Base-by-base conservation (phyloP, 2,113 vertebrate species). In the Anseranas semipalmata region DNA sequence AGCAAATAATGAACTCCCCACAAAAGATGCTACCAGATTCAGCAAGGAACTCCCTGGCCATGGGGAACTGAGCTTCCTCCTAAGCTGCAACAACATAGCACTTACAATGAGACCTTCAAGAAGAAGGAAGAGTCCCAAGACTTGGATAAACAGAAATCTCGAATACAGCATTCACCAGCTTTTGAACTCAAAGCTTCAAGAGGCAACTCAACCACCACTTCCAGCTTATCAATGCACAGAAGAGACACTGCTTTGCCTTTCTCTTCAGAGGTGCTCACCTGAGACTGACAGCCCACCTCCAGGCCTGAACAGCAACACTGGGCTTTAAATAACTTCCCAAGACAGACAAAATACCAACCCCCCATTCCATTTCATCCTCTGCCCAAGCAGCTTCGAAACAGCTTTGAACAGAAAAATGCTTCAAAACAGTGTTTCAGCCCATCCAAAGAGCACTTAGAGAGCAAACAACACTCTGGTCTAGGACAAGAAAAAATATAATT, bases 141-240 rank as follows among this genome's bases (percentile, higher is more conserved):
- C 41, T 58, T 25, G 0, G 0, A 37, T 60, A 76, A 72, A 43
- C 22, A 33, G 10, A 89, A 45, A 35, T 58, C 15, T 41, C 30
- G 28, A 79, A 46, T 86, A 67, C 24, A 70, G 30, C 8, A 27
- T 56, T 73, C 39, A 70, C 12, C 24, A 67, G 45, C 55, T 83
- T 92, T 70, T 80, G 71, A 92, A 84, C 30, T 32, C 32, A 15
- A 72, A 88, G 55, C 30, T 58, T 24, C 30, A 73, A 80, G 30
- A 55, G 21, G 39, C 85, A 95, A 59, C 30, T 62, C 30, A 33
- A 52, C 53, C 45, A 37, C n/a, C 21, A 58, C 46, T 67, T 45
- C 10, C 2, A 55, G 0, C 15, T 0, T 1, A 73, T 20, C 72
- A 62, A 33, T 2, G 1, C 58, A 66, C 4, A 28, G 25, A 60